phyloP scores from a whole-genome alignment of 2,113 vertebrate species.

The Malurus cyaneus region DNA sequence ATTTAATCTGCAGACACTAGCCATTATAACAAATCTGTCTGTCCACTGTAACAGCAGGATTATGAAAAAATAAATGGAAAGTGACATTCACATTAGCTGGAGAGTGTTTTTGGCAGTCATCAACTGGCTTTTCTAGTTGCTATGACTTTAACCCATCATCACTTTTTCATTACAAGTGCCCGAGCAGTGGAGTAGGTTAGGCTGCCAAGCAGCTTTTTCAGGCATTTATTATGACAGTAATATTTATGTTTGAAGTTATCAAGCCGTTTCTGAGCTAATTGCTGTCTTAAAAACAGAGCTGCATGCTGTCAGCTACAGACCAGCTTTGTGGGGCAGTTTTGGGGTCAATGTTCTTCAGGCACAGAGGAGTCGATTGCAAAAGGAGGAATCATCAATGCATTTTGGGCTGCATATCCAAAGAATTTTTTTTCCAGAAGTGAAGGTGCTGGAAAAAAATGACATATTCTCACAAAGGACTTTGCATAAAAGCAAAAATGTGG shows the following conservation, averaged over 20 bases:
- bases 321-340: neutral
- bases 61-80: constrained; percentile 64
- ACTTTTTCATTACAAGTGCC: constrained; percentile 53
- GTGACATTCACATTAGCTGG: constrained; percentile 17
- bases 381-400: accelerated
- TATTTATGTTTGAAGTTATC: constrained; percentile 40
- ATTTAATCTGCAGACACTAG: constrained; percentile 48
- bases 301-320: neutral
- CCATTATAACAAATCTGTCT: constrained; percentile 33
- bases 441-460: neutral
- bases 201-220: constrained; percentile 25
- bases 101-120: constrained; percentile 39
- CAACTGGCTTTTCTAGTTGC: constrained; percentile 39
- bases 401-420: neutral
- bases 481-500: neutral
- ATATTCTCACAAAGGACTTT: neutral
- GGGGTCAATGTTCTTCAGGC: neutral
- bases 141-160: constrained; percentile 19
- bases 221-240: constrained; percentile 29
- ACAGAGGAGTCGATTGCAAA: neutral
- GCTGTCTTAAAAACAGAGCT: neutral
- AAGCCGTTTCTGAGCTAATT: neutral
- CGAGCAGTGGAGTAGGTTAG: neutral
- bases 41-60: constrained; percentile 46
- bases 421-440: neutral